phyloP scores from a whole-genome alignment of 2,797 vertebrate species.

The Kryptolebias ocellatus region DNA sequence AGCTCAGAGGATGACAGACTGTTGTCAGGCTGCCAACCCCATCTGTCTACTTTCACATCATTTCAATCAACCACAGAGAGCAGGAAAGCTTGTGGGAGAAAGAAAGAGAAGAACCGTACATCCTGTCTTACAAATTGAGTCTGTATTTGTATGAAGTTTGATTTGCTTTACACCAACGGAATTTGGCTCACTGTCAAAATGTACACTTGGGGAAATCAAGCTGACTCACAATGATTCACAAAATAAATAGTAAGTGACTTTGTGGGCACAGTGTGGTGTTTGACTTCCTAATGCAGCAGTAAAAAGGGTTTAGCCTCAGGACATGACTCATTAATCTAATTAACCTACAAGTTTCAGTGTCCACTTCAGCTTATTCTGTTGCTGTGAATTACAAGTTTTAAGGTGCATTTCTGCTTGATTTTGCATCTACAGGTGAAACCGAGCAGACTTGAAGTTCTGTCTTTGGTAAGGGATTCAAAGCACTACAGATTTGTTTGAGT shows the following conservation, averaged over 20 bases:
- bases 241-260: conserved; percentile 55
- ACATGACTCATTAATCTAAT: background rate
- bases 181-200: conserved; percentile 75
- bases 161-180: conserved; percentile 62
- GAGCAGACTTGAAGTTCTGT: background rate
- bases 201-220: conserved; percentile 43
- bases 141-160: conserved; percentile 54
- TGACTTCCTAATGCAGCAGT: conserved; percentile 18
- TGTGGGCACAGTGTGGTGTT: conserved; percentile 26
- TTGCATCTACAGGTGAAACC: background rate
- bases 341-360: conserved; percentile 2
- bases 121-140: conserved; percentile 28
- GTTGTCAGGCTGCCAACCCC: conserved; percentile 82
- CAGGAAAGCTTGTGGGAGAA: conserved; percentile 20
- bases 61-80: conserved; percentile 57
- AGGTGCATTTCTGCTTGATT: background rate
- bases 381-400: conserved; percentile 3
- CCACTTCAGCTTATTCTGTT: background rate
- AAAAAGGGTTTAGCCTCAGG: conserved; percentile 42
- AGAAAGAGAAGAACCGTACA: conserved; percentile 36
- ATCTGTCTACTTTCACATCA: conserved; percentile 84
- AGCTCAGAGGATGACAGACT: conserved; percentile 62
- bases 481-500: no score
- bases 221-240: conserved; percentile 40
- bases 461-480: no score